Conservation (phyloP, 23 tunicate species). For the Phallusia fumigata region DNA sequence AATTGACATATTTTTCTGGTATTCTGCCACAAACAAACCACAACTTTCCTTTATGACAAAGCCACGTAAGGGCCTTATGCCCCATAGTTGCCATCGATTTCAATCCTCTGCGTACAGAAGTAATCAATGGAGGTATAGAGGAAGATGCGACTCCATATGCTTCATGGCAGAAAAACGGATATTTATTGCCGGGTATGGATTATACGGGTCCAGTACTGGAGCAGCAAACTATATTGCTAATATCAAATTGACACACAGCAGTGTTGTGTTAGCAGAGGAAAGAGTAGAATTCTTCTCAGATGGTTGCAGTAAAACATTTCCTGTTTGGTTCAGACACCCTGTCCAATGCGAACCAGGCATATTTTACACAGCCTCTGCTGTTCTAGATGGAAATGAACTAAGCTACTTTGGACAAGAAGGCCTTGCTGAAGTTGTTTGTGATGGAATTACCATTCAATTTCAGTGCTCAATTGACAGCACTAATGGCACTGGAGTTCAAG, state of each 20-base stretch:
- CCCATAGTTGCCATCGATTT: slow-evolving; percentile 74
- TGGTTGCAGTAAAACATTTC: slow-evolving; percentile 83
- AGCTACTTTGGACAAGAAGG: slow-evolving; percentile 97
- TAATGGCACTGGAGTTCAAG: slow-evolving; percentile 94
- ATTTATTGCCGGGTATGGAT: slow-evolving; percentile 85
- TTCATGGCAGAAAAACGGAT: slow-evolving; percentile 89
- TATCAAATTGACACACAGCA: slow-evolving; percentile 45
- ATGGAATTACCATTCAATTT: slow-evolving; percentile 74
- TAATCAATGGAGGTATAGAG: slow-evolving; percentile 93
- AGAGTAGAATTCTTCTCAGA: slow-evolving; percentile 67
- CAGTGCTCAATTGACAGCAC: slow-evolving; percentile 93
- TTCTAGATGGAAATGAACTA: slow-evolving; percentile 84
- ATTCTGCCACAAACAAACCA: slow-evolving; percentile 71
- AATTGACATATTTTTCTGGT: slow-evolving; percentile 73
- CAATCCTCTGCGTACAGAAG: slow-evolving; percentile 83
- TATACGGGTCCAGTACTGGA: slow-evolving; percentile 89
- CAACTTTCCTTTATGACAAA: slow-evolving; percentile 29
- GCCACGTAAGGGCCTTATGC: slow-evolving; percentile 67
- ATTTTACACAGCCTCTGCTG: slow-evolving; percentile 85
- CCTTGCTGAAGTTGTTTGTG: slow-evolving; percentile 68
- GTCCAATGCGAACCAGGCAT: slow-evolving; percentile 78
- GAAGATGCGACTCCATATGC: slow-evolving; percentile 83
- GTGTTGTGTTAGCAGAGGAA: slow-evolving; percentile 58
- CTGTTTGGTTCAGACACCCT: slow-evolving; percentile 89
- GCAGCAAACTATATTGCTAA: slow-evolving; percentile 74